These are phyloP conservation scores for Pleuronectes platessa DNA, from an alignment of 2,113 vertebrate genomes.

Conservation along the genomic window DNA sequence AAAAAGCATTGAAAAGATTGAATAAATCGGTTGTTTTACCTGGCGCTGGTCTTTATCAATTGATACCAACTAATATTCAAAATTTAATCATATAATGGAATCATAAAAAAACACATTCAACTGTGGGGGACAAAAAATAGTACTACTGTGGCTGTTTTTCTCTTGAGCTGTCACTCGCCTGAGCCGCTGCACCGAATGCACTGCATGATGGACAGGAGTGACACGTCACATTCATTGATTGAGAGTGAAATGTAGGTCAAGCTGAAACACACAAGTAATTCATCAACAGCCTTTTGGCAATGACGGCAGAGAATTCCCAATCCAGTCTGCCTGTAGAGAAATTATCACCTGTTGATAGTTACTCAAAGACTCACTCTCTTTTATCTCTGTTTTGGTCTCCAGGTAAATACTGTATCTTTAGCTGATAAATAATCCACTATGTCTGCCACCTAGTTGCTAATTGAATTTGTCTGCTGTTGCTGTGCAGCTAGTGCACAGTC, in stretches of 20 bases:
- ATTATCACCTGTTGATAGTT: no score
- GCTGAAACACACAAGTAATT: neutral
- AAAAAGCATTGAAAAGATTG: conserved; percentile 8
- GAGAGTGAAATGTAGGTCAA: neutral
- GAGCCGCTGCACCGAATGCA: neutral
- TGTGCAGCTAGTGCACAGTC: neutral
- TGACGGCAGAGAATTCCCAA: neutral
- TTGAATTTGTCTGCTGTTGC: neutral
- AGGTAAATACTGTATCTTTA: neutral
- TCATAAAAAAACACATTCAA: no score
- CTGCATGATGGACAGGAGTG: neutral
- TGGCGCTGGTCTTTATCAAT: neutral
- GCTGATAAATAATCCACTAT: neutral
- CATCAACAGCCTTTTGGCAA: neutral
- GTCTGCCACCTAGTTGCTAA: neutral
- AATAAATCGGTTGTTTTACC: conserved; percentile 1
- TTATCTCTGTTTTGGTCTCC: neutral
- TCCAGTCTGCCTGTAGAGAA: neutral
- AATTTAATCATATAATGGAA: neutral
- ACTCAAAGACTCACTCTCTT: no score
- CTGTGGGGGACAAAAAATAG: neutral
- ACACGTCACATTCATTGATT: neutral
- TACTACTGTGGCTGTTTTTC: neutral
- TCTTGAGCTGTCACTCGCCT: neutral
- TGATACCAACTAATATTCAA: neutral